Evolutionary conservation across 2,113 vertebrate genomes (phyloP).

Genomic region (Leptosomus discolor): DNA sequence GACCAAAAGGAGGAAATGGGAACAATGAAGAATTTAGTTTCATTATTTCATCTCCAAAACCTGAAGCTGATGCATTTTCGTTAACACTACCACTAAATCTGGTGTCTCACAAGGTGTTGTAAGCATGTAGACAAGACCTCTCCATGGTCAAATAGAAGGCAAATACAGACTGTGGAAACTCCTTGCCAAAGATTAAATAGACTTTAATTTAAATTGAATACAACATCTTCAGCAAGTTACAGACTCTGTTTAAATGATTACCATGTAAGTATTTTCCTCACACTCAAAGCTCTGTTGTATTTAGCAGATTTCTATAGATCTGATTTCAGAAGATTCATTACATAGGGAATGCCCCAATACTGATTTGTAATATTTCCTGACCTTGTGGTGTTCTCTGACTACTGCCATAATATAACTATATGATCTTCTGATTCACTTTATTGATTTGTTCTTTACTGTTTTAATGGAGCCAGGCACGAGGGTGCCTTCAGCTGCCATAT

Average conservation of each 20-base stretch:
- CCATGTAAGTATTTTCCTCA: background rate
- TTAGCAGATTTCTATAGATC: background rate
- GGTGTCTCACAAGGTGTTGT: background rate
- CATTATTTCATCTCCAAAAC: background rate
- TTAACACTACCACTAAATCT: background rate
- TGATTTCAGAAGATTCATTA: background rate
- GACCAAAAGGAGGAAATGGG: background rate
- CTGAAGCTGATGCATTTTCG: background rate
- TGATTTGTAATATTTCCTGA: background rate
- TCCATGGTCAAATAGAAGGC: background rate
- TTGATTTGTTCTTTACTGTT: conserved; percentile 8
- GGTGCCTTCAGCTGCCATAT: background rate
- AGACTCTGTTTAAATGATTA: background rate
- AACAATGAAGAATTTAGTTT: background rate
- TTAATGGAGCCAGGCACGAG: background rate
- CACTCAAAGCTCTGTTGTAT: background rate
- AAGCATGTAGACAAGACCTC: background rate
- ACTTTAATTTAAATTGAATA: background rate
- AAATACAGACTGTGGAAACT: background rate
- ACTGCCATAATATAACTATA: background rate
- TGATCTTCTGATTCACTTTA: background rate
- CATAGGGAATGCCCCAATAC: background rate
- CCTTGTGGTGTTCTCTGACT: background rate
- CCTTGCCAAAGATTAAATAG: background rate
- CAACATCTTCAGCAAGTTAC: background rate